These are phyloP conservation scores for Isurus oxyrinchus DNA, from an alignment of 2,113 vertebrate genomes.

Conservation along the genomic window DNA sequence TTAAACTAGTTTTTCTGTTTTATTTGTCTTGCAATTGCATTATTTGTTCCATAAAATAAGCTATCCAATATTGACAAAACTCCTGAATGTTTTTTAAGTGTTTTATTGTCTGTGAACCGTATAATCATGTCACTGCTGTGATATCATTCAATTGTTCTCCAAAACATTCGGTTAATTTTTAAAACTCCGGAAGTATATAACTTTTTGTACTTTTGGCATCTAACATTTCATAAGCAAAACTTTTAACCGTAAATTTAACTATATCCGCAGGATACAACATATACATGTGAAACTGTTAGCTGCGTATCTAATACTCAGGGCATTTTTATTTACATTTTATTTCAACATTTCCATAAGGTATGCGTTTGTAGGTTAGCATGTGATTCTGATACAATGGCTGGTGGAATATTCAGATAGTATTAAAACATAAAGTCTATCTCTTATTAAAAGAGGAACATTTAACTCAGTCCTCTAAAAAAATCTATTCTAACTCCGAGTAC, in stretches of 20 bases:
- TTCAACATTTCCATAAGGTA: not conserved
- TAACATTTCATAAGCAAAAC: not conserved
- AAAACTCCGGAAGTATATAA: not conserved
- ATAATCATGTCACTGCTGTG: not conserved
- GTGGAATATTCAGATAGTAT: not conserved
- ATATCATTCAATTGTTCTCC: not conserved
- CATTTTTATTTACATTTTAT: not conserved
- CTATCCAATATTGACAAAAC: not conserved
- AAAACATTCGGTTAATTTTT: not conserved
- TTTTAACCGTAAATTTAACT: not conserved
- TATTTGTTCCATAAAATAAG: not conserved
- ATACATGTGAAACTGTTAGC: not conserved
- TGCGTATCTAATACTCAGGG: not conserved
- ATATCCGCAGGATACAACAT: not conserved
- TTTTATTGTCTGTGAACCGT: not conserved
- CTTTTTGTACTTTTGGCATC: too few species aligned
- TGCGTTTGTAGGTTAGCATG: not conserved
- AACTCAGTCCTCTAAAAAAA: not conserved
- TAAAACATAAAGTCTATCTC: not conserved
- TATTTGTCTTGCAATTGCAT: not conserved
- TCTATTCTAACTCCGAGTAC: not conserved
- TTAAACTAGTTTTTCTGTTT: not conserved
- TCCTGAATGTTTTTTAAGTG: not conserved
- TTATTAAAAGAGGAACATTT: not conserved
- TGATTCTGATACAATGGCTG: not conserved